Evolutionary conservation across 1,140 invertebrate genomes (phyloP).

Genomic region (Bombus cullumanus): DNA sequence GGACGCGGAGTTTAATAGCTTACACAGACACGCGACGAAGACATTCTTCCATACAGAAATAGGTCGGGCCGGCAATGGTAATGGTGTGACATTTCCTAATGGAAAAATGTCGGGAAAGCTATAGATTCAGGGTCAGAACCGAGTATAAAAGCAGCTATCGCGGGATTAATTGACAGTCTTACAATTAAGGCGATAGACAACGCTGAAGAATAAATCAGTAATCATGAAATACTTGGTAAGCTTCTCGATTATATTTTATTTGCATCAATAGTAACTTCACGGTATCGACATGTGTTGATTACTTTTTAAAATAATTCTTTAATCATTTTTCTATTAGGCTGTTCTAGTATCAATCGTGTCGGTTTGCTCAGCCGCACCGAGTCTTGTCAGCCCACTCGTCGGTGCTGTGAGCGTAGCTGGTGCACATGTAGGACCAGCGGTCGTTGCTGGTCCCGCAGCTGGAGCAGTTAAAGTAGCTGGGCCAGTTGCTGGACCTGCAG

Average conservation of each 20-base stretch:
- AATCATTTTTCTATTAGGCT: background rate
- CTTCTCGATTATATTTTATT: background rate
- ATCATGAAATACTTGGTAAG: conserved; percentile 49
- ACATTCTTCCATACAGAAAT: conserved; percentile 36
- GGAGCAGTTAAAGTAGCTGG: conserved; percentile 75
- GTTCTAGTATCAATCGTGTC: conserved; percentile 5
- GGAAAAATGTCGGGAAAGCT: conserved; percentile 22
- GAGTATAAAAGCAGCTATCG: conserved; percentile 60
- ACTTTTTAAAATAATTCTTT: background rate
- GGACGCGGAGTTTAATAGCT: conserved; percentile 10
- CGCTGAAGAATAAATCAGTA: background rate
- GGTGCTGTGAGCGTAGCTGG: conserved; percentile 57
- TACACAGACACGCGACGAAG: background rate
- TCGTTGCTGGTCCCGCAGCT: conserved; percentile 72
- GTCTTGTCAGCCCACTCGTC: conserved; percentile 66
- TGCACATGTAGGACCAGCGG: conserved; percentile 72
- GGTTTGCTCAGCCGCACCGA: conserved; percentile 34
- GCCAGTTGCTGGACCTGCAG: conserved; percentile 75
- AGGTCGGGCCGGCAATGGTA: background rate
- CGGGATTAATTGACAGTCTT: conserved; percentile 39
- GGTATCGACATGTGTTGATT: too few relatives aligned
- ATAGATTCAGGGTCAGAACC: conserved; percentile 43
- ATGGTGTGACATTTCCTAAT: conserved; percentile 24
- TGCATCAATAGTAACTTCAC: background rate
- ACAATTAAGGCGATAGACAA: conserved; percentile 2